Evolutionary conservation across 2,113 vertebrate genomes (phyloP).

Genomic region (Gorsachius goisagi): DNA sequence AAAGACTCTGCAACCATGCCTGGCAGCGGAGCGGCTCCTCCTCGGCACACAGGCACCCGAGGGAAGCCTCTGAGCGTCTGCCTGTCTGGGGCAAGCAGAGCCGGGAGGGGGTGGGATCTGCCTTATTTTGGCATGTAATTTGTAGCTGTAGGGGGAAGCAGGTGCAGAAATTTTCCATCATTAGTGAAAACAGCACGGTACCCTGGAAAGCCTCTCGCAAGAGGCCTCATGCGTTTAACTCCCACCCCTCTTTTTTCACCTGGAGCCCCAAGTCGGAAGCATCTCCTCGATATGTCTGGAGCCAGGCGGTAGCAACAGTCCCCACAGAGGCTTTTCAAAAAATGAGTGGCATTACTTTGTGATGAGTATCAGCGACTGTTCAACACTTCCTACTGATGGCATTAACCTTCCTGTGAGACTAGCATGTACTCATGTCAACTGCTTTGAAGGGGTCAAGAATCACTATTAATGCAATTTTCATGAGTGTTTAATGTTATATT

Average conservation of each 20-base stretch:
- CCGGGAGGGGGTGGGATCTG: not conserved
- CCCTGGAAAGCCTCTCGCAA: not conserved
- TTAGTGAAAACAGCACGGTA: not conserved
- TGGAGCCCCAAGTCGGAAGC: not conserved
- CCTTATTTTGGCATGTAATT: not conserved
- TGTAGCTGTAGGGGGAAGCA: not conserved
- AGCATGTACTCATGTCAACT: not conserved
- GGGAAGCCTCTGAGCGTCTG: not conserved
- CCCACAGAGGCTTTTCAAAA: not conserved
- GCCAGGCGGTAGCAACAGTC: not conserved
- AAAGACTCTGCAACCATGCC: not conserved
- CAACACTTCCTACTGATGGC: not conserved
- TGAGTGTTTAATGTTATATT: not conserved
- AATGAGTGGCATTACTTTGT: not conserved
- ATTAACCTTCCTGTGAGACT: not conserved
- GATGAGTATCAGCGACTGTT: not conserved
- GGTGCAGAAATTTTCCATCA: not conserved
- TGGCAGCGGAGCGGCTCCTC: not conserved
- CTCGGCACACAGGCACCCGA: not conserved
- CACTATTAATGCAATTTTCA: not conserved
- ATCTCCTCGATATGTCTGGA: not conserved
- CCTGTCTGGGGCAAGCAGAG: not conserved
- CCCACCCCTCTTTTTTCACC: not conserved
- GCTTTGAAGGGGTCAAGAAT: not conserved
- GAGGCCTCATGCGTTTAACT: not conserved